phyloP scores from a whole-genome alignment of 2,797 vertebrate genomes.

The Urophycis tenuis region DNA sequence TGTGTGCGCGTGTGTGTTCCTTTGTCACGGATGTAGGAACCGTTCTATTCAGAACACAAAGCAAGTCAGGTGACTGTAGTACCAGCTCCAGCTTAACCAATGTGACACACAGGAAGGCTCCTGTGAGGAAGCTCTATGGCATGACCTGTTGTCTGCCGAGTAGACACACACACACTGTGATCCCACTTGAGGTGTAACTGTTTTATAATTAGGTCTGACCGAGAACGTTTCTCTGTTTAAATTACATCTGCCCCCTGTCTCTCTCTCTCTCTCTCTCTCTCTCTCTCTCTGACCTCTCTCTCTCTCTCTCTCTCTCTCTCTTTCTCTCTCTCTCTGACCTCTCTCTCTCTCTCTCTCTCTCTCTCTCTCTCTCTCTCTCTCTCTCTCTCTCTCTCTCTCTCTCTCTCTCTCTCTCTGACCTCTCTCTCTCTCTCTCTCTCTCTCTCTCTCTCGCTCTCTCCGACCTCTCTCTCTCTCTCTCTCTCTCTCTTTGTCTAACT shows the following conservation, averaged over 20 bases:
- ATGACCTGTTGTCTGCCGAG: neutral
- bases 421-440: neutral
- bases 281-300: neutral
- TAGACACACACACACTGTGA: neutral
- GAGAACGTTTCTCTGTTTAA: neutral
- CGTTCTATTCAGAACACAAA: conserved; percentile 16
- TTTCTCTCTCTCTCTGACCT: neutral
- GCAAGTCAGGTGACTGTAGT: conserved; percentile 16
- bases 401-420: neutral
- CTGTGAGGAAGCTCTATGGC: neutral
- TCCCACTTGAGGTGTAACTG: neutral
- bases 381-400: neutral
- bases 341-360: conserved; percentile 11
- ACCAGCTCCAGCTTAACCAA: conserved; percentile 16
- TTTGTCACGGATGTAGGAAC: neutral
- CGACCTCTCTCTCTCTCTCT: neutral
- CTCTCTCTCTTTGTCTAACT: neutral
- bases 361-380: neutral
- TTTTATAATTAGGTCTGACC: conserved; percentile 20
- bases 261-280: neutral
- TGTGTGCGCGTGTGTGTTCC: conserved; percentile 4
- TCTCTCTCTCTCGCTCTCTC: neutral
- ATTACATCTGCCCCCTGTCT: neutral
- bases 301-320: no score
- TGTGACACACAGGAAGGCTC: conserved; percentile 12